A percentile compares a stretch with the other conserved stretches of the same genome.
Conservation (phyloP, 2,888 invertebrate species). For the Drosophila dives region DNA sequence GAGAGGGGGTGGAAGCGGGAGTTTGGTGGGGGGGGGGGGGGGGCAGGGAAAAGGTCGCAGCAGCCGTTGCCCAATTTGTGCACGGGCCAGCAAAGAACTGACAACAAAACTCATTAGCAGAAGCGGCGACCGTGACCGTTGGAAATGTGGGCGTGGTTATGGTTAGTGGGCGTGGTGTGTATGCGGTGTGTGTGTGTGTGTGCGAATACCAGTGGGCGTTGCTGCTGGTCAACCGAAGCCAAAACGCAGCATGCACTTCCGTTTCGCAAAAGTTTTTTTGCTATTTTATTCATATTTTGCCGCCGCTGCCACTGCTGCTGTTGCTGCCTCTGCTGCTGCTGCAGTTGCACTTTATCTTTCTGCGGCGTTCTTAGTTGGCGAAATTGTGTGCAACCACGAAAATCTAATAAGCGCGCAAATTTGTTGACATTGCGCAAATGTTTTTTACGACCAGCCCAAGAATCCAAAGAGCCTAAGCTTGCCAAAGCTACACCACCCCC, state of each 20-base stretch:
- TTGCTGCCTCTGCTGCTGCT: conserved; percentile 36
- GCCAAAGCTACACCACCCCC: background rate
- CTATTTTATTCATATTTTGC: conserved; percentile 75
- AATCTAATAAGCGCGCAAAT: conserved; percentile 80
- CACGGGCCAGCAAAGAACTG: conserved; percentile 64
- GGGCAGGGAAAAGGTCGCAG: conserved; percentile 25
- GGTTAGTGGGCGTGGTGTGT: background rate
- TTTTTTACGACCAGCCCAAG: conserved; percentile 67
- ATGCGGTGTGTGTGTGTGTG: conserved; percentile 7
- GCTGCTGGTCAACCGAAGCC: conserved; percentile 68
- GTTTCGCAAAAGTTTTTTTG: conserved; percentile 61
- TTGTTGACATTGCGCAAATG: conserved; percentile 81
- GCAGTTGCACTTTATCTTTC: conserved; percentile 71
- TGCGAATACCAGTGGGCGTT: conserved; percentile 42
- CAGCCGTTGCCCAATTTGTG: conserved; percentile 66
- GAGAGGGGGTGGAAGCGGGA: background rate
- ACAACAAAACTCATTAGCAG: conserved; percentile 80
- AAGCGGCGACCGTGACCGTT: conserved; percentile 75
- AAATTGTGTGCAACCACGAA: conserved; percentile 81
- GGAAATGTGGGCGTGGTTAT: conserved; percentile 55
- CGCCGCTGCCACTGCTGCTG: conserved; percentile 10
- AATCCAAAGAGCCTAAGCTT: conserved; percentile 50
- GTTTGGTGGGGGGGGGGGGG: background rate
- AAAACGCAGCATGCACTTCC: conserved; percentile 73
- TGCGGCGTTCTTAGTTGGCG: conserved; percentile 78